Percentiles rank a stretch among this genome's conserved stretches.
These are phyloP conservation scores for Chloroceryle aenea DNA, from an alignment of 2,113 vertebrate species.

Conservation along the genomic window DNA sequence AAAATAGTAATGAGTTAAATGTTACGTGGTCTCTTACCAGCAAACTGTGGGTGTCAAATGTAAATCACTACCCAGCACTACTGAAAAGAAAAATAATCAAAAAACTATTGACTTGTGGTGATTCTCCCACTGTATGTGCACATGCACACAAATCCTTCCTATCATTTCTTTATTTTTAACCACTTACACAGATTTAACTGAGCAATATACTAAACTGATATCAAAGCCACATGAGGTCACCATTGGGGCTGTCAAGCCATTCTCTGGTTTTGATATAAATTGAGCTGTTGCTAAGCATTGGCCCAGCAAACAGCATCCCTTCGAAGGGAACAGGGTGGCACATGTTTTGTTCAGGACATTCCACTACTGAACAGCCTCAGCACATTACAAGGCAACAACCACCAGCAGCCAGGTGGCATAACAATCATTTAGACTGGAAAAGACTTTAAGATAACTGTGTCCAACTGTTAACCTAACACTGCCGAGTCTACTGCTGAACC, in stretches of 20 bases:
- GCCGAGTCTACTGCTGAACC: neutral
- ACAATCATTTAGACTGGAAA: neutral
- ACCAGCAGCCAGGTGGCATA: neutral
- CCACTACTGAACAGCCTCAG: neutral
- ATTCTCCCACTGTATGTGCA: neutral
- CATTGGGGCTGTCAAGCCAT: neutral
- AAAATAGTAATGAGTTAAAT: neutral
- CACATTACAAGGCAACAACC: fast-evolving
- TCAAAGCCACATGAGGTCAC: neutral
- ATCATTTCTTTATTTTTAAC: neutral
- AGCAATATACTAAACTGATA: neutral
- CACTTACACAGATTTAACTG: neutral
- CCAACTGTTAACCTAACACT: neutral
- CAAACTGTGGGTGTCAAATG: neutral
- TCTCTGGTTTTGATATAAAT: neutral
- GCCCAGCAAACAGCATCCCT: neutral
- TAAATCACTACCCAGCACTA: neutral
- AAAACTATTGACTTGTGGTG: neutral
- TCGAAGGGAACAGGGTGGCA: neutral
- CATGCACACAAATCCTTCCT: neutral
- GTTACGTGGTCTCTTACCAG: neutral
- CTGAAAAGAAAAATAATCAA: neutral
- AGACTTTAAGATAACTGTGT: neutral
- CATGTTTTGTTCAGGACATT: neutral
- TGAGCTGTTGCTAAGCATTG: neutral